These are phyloP conservation scores for Incurvaria masculella DNA, from an alignment of 2,888 invertebrate species.

Conservation along the genomic window DNA sequence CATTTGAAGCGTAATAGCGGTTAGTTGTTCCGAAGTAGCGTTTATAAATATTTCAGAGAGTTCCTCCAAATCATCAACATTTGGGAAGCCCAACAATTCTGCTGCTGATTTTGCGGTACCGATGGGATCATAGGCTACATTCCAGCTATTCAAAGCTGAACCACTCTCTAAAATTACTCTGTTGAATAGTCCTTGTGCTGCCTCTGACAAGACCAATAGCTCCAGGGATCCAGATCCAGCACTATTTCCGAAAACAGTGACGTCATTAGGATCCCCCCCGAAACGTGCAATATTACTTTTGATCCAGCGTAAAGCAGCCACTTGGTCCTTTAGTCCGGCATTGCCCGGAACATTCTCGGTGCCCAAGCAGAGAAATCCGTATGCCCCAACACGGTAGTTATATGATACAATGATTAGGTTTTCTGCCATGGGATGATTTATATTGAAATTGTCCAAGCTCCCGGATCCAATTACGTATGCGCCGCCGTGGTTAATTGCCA, in stretches of 20 bases:
- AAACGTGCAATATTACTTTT: slow-evolving; percentile 57
- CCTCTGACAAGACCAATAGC: slow-evolving; percentile 2
- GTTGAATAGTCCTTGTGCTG: slow-evolving; percentile 5
- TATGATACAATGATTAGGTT: slow-evolving; percentile 48
- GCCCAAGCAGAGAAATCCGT: slow-evolving; percentile 41
- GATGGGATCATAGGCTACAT: background rate
- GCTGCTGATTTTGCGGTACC: slow-evolving; percentile 1
- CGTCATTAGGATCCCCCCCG: slow-evolving; percentile 57
- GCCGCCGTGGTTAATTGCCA: no score
- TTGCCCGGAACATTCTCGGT: slow-evolving; percentile 55
- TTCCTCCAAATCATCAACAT: background rate
- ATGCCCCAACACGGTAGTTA: slow-evolving; percentile 47
- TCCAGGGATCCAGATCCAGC: slow-evolving; percentile 43
- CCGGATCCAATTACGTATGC: no score
- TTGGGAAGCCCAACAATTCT: background rate
- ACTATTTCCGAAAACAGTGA: slow-evolving; percentile 63
- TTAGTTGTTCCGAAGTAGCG: background rate
- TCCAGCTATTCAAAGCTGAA: slow-evolving; percentile 1
- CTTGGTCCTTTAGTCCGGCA: slow-evolving; percentile 65
- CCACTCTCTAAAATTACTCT: slow-evolving; percentile 3
- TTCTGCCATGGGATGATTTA: slow-evolving; percentile 44
- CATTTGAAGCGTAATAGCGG: background rate
- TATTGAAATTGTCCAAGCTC: no score
- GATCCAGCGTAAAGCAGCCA: slow-evolving; percentile 57
- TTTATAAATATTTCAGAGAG: slow-evolving; percentile 3